Conservation (phyloP, 2,797 vertebrate genomes). For the Arctocebus calabarensis region DNA sequence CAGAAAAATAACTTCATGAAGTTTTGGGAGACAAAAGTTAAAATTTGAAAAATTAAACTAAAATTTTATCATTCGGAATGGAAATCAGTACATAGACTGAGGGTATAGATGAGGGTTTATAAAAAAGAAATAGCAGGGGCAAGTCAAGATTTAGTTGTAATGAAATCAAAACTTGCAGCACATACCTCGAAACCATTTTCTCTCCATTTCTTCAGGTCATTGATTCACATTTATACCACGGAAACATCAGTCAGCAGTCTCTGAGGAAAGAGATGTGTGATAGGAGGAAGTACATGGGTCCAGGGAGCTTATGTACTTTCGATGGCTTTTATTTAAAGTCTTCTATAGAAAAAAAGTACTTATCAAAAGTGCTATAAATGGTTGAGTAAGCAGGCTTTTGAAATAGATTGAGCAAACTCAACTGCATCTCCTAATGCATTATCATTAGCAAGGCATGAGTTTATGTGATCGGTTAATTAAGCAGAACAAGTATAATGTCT, state of each 20-base stretch:
- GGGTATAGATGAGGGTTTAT: background rate
- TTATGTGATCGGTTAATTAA: constrained; percentile 56
- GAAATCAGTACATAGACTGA: constrained; percentile 27
- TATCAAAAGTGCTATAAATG: constrained; percentile 33
- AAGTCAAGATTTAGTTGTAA: background rate
- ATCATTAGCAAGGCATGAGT: constrained; percentile 55
- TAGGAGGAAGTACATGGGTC: background rate
- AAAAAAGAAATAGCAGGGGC: background rate
- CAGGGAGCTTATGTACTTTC: background rate
- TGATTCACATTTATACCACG: background rate
- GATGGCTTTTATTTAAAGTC: constrained; percentile 23
- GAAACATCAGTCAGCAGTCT: constrained; percentile 13
- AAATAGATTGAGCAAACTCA: constrained; percentile 64
- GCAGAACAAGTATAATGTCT: constrained; percentile 46
- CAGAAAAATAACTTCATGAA: constrained; percentile 10
- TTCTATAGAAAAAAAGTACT: constrained; percentile 50
- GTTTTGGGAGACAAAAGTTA: constrained; percentile 29
- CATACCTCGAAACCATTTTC: background rate
- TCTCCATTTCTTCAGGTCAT: background rate
- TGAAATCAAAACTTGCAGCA: background rate
- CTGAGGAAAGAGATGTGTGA: background rate
- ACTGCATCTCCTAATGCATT: constrained; percentile 44
- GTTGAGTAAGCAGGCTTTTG: constrained; percentile 14
- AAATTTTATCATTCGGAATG: background rate
- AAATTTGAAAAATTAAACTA: constrained; percentile 28